Conservation (phyloP, 2,797 vertebrate species). For the Cyclura pinguis region DNA sequence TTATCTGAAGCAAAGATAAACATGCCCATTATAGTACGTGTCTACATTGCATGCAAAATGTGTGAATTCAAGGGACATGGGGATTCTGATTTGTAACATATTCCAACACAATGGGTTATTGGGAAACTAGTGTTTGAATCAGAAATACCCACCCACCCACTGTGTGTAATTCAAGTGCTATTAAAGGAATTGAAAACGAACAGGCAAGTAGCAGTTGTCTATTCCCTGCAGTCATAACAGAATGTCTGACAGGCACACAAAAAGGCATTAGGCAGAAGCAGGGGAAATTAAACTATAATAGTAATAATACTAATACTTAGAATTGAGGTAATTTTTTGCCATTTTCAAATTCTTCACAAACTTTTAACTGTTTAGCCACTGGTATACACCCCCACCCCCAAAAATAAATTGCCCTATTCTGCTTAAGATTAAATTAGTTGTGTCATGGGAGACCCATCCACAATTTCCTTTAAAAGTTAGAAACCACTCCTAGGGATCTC, state of each 20-base stretch:
- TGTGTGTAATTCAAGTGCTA: constrained; percentile 17
- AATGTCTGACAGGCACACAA: constrained; percentile 35
- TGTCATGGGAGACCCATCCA: background rate
- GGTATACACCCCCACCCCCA: constrained; percentile 6
- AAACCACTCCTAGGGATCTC: too few species aligned
- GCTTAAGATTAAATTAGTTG: background rate
- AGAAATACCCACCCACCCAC: background rate
- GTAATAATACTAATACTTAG: constrained; percentile 16
- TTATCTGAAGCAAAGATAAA: background rate
- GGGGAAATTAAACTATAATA: constrained; percentile 39
- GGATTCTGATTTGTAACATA: background rate
- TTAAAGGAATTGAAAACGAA: constrained; percentile 42
- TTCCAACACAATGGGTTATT: background rate
- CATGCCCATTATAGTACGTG: background rate
- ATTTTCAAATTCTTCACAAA: constrained; percentile 35
- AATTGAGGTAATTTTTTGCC: constrained; percentile 15
- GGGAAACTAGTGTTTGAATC: constrained; percentile 20
- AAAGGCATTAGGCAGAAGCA: background rate
- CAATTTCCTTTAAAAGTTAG: too few species aligned
- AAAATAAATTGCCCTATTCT: background rate
- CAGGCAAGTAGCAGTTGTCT: constrained; percentile 39
- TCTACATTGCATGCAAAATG: background rate
- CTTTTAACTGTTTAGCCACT: constrained; percentile 52
- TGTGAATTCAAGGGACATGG: accelerated
- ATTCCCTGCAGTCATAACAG: constrained; percentile 36